A percentile compares a stretch with the other conserved stretches of the same genome.
Conservation (phyloP, 1,140 invertebrate species). For the Papilio machaon region DNA sequence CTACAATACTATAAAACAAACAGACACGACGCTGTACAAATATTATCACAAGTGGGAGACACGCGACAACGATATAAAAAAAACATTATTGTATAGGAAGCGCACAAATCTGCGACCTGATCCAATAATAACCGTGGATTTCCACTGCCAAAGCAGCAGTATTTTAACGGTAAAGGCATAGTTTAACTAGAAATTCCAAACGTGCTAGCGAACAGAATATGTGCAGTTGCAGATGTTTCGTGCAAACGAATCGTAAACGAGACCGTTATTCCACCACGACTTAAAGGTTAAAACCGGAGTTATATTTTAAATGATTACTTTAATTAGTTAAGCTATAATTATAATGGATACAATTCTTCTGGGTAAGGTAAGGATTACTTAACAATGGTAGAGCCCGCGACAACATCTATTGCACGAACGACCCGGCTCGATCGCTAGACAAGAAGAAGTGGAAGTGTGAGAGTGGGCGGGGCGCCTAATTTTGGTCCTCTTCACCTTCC, state of each 20-base stretch:
- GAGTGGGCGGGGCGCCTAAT: too few relatives aligned
- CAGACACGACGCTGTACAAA: background rate
- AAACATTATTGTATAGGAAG: slow-evolving; percentile 12
- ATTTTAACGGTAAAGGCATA: too few relatives aligned
- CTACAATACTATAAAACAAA: slow-evolving; percentile 26
- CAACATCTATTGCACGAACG: too few relatives aligned
- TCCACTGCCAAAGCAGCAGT: background rate
- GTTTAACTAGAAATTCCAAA: too few relatives aligned
- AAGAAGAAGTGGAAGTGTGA: too few relatives aligned
- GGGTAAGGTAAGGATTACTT: background rate
- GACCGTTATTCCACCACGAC: background rate
- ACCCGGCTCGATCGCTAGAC: too few relatives aligned
- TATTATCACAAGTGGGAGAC: slow-evolving; percentile 22
- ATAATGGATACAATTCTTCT: background rate
- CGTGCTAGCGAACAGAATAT: background rate
- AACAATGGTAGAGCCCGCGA: background rate
- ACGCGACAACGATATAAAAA: slow-evolving; percentile 9
- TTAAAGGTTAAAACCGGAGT: background rate
- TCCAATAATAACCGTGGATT: background rate
- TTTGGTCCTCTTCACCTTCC: too few relatives aligned
- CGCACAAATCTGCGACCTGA: background rate
- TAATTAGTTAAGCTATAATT: background rate
- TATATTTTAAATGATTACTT: background rate
- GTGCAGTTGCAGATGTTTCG: background rate
- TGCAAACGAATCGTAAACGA: background rate